These are phyloP conservation scores for Parnassius apollo DNA, from an alignment of 2,888 invertebrate species.

Conservation along the genomic window DNA sequence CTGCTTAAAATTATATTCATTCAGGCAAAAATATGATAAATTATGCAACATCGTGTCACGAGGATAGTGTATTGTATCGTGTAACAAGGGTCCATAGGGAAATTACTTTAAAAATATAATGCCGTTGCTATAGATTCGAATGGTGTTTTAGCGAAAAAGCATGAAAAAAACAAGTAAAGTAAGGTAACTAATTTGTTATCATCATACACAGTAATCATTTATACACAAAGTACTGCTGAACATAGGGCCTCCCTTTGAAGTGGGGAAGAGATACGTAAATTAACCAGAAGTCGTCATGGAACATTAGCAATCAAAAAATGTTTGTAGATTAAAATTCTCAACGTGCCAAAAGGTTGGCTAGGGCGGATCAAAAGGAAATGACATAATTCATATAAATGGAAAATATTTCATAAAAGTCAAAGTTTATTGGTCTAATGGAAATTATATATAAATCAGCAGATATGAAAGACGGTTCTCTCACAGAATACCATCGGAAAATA, in stretches of 20 bases:
- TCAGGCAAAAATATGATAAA: constrained; percentile 11
- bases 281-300: constrained; percentile 58
- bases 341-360: constrained; percentile 55
- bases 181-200: no score
- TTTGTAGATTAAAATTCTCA: constrained; percentile 58
- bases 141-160: no score
- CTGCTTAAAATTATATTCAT: background rate
- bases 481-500: no score
- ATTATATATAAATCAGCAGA: constrained; percentile 3
- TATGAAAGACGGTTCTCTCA: no score
- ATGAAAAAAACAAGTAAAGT: no score
- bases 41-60: background rate
- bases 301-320: constrained; percentile 54
- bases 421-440: constrained; percentile 25
- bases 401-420: constrained; percentile 42
- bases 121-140: no score
- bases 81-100: constrained; percentile 20
- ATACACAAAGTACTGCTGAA: no score
- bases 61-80: constrained; percentile 2
- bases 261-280: constrained; percentile 41
- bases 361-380: constrained; percentile 62
- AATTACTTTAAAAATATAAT: constrained; percentile 1
- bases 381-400: constrained; percentile 64
- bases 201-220: no score
- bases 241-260: no score